Evolutionary conservation across 2,797 vertebrate genomes (phyloP).

Genomic region (Myiotriccus ornatus): DNA sequence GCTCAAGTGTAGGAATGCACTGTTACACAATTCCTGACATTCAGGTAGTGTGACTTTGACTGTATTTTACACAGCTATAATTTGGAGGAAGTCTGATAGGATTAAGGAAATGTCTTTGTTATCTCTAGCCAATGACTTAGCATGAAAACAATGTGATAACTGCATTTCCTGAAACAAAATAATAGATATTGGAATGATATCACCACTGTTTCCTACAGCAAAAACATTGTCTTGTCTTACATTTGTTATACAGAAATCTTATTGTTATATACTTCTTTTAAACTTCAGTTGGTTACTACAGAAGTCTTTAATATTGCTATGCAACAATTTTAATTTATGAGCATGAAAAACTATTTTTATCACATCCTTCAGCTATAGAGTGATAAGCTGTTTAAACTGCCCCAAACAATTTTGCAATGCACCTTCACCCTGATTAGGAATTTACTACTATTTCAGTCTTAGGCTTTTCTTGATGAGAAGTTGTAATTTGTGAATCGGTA

Average conservation of each 20-base stretch:
- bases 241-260: background rate
- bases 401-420: background rate
- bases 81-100: background rate
- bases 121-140: background rate
- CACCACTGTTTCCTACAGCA: background rate
- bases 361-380: background rate
- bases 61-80: background rate
- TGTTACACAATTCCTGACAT: background rate
- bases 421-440: background rate
- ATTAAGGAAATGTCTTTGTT: constrained; percentile 14
- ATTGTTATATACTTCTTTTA: background rate
- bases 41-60: constrained; percentile 3
- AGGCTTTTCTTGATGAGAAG: background rate
- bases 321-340: background rate
- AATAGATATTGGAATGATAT: background rate
- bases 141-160: background rate
- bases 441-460: background rate
- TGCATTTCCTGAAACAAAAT: background rate
- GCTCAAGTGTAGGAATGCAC: background rate
- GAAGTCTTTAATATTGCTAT: background rate
- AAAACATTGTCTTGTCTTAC: background rate
- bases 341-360: background rate
- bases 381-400: background rate
- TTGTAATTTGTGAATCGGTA: background rate
- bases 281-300: background rate